These are phyloP conservation scores for Prinia subflava DNA, from an alignment of 2,113 vertebrate genomes.

Conservation along the genomic window DNA sequence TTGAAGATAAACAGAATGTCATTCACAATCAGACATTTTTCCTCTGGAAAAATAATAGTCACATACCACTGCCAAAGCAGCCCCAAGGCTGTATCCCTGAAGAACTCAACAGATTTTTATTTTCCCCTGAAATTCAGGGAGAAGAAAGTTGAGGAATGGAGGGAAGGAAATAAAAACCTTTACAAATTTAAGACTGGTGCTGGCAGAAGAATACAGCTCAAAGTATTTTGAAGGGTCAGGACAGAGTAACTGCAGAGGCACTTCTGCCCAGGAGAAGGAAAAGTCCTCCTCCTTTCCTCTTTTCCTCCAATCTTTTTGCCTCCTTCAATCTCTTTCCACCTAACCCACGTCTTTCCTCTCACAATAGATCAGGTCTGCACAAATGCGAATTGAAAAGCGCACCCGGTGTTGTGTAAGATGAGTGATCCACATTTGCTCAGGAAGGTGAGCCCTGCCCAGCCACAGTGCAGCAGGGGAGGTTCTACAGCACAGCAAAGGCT, in stretches of 20 bases:
- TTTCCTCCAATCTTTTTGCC: not conserved
- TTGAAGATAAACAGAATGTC: not conserved
- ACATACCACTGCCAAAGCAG: not conserved
- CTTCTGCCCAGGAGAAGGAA: not conserved
- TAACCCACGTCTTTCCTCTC: not conserved
- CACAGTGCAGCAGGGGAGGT: not conserved
- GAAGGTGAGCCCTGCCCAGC: not conserved
- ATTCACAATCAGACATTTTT: not conserved
- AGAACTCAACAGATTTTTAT: not conserved
- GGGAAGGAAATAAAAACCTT: not conserved
- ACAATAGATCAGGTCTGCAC: not conserved
- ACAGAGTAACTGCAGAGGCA: not conserved
- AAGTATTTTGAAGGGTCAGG: not conserved
- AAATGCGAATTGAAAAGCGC: rapidly evolving
- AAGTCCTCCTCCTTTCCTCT: not conserved
- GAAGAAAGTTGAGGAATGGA: not conserved
- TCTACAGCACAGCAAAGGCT: not conserved
- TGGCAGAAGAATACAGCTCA: not conserved
- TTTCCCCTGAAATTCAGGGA: not conserved
- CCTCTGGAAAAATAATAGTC: not conserved
- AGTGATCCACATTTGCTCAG: rapidly evolving
- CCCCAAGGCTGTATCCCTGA: not conserved
- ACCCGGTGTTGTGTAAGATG: not conserved
- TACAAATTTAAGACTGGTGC: not conserved
- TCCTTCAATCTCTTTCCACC: not conserved